These are phyloP conservation scores for Archocentrus centrarchus DNA, from an alignment of 2,113 vertebrate genomes.

Conservation along the genomic window DNA sequence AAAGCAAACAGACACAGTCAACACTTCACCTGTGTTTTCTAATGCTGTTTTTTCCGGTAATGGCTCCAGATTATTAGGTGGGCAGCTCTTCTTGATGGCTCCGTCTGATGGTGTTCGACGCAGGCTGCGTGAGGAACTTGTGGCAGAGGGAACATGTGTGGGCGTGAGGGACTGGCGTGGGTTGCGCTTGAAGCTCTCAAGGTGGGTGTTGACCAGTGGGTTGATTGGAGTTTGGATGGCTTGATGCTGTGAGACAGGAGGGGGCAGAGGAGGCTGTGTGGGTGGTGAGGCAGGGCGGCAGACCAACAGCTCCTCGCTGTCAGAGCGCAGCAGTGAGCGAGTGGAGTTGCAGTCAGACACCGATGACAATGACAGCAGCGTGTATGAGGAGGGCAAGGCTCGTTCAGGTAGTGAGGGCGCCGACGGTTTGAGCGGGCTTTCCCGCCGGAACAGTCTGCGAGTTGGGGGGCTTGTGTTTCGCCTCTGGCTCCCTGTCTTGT, in stretches of 20 bases:
- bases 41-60: constrained; percentile 55
- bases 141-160: constrained; percentile 88
- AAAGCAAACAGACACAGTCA: background rate
- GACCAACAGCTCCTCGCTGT: constrained; percentile 92
- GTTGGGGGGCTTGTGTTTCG: constrained; percentile 89
- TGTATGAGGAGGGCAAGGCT: constrained; percentile 82
- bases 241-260: constrained; percentile 81
- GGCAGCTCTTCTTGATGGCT: constrained; percentile 86
- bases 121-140: constrained; percentile 81
- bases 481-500: constrained; percentile 85
- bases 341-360: constrained; percentile 97
- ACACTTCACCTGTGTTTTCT: constrained; percentile 66
- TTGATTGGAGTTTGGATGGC: constrained; percentile 83
- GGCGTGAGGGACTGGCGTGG: constrained; percentile 95
- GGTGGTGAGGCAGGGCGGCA: constrained; percentile 84
- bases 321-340: constrained; percentile 90
- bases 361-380: constrained; percentile 92
- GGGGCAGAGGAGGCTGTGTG: constrained; percentile 56
- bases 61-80: constrained; percentile 58
- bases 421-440: constrained; percentile 84
- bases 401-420: constrained; percentile 70
- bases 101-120: constrained; percentile 95
- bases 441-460: constrained; percentile 90
- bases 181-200: constrained; percentile 94
- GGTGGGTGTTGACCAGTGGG: constrained; percentile 91